Conservation (phyloP, 2,113 vertebrate species). For the Pipa parva region DNA sequence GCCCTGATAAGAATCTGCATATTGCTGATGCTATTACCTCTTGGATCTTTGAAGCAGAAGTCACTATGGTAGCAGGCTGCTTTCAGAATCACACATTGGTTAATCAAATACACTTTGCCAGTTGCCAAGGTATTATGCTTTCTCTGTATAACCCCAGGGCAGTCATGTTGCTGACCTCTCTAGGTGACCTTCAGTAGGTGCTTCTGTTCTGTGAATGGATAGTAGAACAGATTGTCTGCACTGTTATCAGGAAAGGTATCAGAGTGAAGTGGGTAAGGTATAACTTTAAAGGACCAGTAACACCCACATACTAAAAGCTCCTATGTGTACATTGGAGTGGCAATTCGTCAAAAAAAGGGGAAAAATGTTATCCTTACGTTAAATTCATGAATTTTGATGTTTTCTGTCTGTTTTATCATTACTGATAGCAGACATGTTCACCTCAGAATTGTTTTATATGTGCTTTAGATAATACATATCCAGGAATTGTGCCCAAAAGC, state of each 20-base stretch:
- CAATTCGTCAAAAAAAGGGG: too few species aligned
- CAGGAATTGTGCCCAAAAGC: too few species aligned
- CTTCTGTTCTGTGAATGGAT: constrained; percentile 53
- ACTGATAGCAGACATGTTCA: too few species aligned
- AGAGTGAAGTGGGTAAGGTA: too few species aligned
- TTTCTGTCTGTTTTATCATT: too few species aligned
- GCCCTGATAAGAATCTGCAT: constrained; percentile 52
- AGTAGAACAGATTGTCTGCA: neutral
- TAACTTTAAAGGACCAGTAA: too few species aligned
- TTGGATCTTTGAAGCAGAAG: constrained; percentile 48
- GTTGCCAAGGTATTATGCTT: constrained; percentile 75
- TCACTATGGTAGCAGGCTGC: constrained; percentile 46
- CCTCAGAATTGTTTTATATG: too few species aligned
- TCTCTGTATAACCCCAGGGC: constrained; percentile 47
- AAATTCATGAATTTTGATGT: too few species aligned
- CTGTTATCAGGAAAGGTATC: neutral
- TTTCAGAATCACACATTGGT: constrained; percentile 46
- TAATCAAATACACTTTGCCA: constrained; percentile 53
- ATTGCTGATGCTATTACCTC: constrained; percentile 47
- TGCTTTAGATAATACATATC: too few species aligned
- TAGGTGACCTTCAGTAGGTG: constrained; percentile 52
- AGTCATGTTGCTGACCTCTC: constrained; percentile 52
- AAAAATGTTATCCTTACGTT: too few species aligned
- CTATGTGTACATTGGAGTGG: too few species aligned
- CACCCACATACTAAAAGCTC: too few species aligned